A percentile compares a stretch with the other conserved stretches of the same genome.
These are phyloP conservation scores for Engystomops pustulosus DNA, from an alignment of 2,113 vertebrate species.

Conservation along the genomic window DNA sequence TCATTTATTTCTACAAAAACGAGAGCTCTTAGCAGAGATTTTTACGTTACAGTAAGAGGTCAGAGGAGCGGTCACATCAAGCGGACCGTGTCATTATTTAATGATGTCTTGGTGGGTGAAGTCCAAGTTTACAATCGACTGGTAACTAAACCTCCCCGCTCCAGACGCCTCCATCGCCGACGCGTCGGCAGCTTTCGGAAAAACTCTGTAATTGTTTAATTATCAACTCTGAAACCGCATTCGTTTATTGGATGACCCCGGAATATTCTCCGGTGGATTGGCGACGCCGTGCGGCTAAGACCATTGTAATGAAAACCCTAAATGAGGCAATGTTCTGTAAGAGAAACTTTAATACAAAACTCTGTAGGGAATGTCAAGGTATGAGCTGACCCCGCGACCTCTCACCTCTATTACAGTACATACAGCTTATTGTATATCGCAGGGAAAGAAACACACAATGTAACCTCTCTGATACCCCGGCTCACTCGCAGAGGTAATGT, in stretches of 20 bases:
- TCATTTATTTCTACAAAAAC: not conserved
- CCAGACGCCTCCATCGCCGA: not conserved
- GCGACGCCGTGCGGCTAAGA: not conserved
- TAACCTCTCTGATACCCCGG: slow-evolving; percentile 16
- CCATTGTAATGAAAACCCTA: slow-evolving; percentile 49
- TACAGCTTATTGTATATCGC: slow-evolving; percentile 34
- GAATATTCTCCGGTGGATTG: not conserved
- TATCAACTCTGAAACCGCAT: slow-evolving; percentile 23
- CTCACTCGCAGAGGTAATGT: not conserved
- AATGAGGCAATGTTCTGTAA: slow-evolving; percentile 48
- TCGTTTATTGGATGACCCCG: slow-evolving; percentile 25
- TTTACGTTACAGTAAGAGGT: not conserved
- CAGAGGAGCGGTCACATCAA: not conserved
- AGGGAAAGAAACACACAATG: slow-evolving; percentile 17
- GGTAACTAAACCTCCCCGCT: not conserved
- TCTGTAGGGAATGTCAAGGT: slow-evolving; percentile 49
- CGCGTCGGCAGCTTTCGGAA: not conserved
- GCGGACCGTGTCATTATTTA: not conserved
- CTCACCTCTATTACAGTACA: slow-evolving; percentile 54
- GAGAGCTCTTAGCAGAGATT: not conserved
- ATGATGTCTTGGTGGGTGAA: not conserved
- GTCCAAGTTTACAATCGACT: not conserved
- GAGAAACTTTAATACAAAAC: slow-evolving; percentile 46
- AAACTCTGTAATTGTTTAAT: slow-evolving; percentile 50
- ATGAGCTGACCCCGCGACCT: slow-evolving; percentile 16